phyloP scores from a whole-genome alignment of 2,797 vertebrate genomes.

The Orestias chungarensis region DNA sequence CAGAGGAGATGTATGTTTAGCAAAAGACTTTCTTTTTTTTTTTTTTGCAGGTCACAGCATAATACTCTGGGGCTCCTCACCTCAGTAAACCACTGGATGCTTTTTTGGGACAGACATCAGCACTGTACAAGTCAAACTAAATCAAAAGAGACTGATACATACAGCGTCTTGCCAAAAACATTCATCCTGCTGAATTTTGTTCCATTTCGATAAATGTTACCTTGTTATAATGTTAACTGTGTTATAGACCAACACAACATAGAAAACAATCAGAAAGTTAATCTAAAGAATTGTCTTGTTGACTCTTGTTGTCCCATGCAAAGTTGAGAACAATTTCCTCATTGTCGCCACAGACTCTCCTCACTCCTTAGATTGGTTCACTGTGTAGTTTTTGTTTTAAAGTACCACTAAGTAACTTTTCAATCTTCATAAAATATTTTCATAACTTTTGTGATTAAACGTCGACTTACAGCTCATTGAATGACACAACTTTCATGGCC shows the following conservation, averaged over 20 bases:
- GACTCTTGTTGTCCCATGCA: not conserved
- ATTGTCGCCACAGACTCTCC: not conserved
- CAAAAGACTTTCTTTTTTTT: constrained; percentile 15
- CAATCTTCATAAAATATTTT: no score
- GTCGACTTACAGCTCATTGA: no score
- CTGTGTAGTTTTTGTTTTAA: not conserved
- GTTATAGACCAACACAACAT: not conserved
- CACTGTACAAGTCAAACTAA: not conserved
- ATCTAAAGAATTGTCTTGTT: not conserved
- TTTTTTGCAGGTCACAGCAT: constrained; percentile 1
- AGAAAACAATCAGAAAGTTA: not conserved
- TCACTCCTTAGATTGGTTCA: not conserved
- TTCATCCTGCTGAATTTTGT: not conserved
- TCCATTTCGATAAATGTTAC: not conserved
- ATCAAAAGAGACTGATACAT: constrained; percentile 14
- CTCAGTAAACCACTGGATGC: constrained; percentile 50
- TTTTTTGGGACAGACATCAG: constrained; percentile 14
- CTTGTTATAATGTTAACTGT: not conserved
- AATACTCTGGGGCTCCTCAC: constrained; percentile 25
- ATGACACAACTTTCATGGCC: no score
- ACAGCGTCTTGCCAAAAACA: not conserved
- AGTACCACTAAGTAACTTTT: no score
- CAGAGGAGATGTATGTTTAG: constrained; percentile 14
- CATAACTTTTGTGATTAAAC: no score
- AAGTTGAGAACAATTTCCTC: not conserved